phyloP scores from a whole-genome alignment of 2,113 vertebrate species.

The Alosa alosa region DNA sequence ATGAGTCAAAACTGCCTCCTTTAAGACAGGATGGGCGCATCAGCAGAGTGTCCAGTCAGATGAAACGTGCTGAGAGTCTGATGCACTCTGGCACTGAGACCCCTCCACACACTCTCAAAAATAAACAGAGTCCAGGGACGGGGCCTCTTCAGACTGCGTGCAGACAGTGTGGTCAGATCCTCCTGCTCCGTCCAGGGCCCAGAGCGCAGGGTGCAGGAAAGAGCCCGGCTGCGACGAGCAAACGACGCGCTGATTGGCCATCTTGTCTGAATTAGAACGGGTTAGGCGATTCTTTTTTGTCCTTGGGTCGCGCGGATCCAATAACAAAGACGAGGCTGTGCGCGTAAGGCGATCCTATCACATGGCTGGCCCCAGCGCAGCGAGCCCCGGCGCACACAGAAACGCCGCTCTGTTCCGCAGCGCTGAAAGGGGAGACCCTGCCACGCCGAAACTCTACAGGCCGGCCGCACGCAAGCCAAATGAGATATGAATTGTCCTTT shows the following conservation, averaged over 20 bases:
- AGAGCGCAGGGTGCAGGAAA: slow-evolving; percentile 49
- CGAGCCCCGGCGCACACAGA: slow-evolving; percentile 54
- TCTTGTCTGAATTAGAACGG: slow-evolving; percentile 69
- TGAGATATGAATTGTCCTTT: slow-evolving; percentile 11
- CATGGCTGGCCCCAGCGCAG: slow-evolving; percentile 51
- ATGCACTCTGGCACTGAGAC: slow-evolving; percentile 46
- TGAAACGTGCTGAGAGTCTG: slow-evolving; percentile 50
- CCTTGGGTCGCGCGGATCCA: slow-evolving; percentile 58
- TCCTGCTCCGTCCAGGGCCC: slow-evolving; percentile 43
- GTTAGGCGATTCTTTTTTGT: slow-evolving; percentile 65
- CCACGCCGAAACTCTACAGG: slow-evolving; percentile 35
- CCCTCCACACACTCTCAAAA: slow-evolving; percentile 13
- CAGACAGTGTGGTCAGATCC: slow-evolving; percentile 31
- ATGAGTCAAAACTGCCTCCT: slow-evolving; percentile 1
- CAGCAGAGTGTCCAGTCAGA: slow-evolving; percentile 43
- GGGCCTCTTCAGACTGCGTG: slow-evolving; percentile 18
- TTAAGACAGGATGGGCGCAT: slow-evolving; percentile 46
- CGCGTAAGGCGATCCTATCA: slow-evolving; percentile 61
- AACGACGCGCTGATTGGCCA: slow-evolving; percentile 62
- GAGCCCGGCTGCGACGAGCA: slow-evolving; percentile 46
- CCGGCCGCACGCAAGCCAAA: slow-evolving; percentile 20
- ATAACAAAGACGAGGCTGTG: slow-evolving; percentile 65
- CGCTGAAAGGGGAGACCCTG: slow-evolving; percentile 55
- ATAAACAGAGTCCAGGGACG: slow-evolving; percentile 32
- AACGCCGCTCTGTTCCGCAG: slow-evolving; percentile 60